Conservation (phyloP, 1,140 invertebrate genomes). For the Amyelois transitella region DNA sequence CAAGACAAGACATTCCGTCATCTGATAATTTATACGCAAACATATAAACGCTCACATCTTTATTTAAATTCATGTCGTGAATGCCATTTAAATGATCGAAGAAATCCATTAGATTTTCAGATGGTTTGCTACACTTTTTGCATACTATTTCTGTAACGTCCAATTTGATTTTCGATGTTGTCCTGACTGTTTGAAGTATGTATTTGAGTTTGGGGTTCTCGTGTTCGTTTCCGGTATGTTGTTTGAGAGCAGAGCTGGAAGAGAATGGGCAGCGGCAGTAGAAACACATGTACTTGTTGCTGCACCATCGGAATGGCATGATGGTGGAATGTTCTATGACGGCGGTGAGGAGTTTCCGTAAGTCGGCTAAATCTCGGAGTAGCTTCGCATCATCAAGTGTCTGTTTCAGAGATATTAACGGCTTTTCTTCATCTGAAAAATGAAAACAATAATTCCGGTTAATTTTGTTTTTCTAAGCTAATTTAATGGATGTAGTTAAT, state of each 20-base stretch:
- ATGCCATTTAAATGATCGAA: slow-evolving; percentile 18
- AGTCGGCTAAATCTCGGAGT: slow-evolving; percentile 12
- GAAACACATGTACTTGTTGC: slow-evolving; percentile 48
- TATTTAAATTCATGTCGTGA: slow-evolving; percentile 22
- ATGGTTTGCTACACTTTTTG: slow-evolving; percentile 19
- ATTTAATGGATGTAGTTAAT: too few relatives aligned
- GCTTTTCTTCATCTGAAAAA: background rate
- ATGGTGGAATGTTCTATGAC: slow-evolving; percentile 37
- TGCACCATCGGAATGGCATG: slow-evolving; percentile 43
- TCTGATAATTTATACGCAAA: slow-evolving; percentile 28
- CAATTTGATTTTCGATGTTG: slow-evolving; percentile 15
- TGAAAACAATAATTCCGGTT: background rate
- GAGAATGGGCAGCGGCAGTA: slow-evolving; percentile 43
- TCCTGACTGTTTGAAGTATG: slow-evolving; percentile 6
- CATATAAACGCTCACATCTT: slow-evolving; percentile 16
- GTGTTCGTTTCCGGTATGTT: slow-evolving; percentile 27
- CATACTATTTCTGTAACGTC: slow-evolving; percentile 32
- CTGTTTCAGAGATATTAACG: background rate
- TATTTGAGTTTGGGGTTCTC: slow-evolving; percentile 14
- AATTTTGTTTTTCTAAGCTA: background rate
- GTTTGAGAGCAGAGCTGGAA: slow-evolving; percentile 10
- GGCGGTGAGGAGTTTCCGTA: slow-evolving; percentile 18
- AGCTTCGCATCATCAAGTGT: background rate
- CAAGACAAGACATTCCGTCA: slow-evolving; percentile 24
- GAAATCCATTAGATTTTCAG: slow-evolving; percentile 22